Evolutionary conservation across 2,113 vertebrate genomes (phyloP).

Genomic region (Cheilinus undulatus): DNA sequence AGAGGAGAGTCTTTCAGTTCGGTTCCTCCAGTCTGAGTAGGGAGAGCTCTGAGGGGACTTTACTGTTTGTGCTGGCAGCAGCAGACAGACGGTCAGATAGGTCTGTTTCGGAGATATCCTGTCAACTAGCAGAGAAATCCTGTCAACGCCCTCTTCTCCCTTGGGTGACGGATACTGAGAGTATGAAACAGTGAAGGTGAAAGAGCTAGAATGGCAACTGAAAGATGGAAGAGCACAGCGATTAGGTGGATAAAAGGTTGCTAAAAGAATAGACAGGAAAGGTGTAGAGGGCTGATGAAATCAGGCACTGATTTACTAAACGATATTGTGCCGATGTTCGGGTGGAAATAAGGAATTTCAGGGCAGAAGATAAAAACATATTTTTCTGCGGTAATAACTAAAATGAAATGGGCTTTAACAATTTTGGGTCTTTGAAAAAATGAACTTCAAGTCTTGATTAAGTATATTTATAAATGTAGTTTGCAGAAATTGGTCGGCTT

Average conservation of each 20-base stretch:
- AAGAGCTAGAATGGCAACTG: conserved; percentile 10
- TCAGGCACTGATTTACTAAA: no score
- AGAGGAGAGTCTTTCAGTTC: not conserved
- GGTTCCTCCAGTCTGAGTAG: no score
- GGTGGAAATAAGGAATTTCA: no score
- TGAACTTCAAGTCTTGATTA: no score
- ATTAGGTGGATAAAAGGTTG: not conserved
- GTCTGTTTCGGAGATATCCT: conserved; percentile 46
- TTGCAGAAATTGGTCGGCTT: no score
- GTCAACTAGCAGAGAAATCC: conserved; percentile 34
- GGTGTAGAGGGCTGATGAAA: no score
- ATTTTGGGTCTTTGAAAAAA: no score
- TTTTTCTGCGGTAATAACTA: no score
- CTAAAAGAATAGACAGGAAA: not conserved
- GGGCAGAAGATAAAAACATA: no score
- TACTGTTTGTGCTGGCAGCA: conserved; percentile 32
- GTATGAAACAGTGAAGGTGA: conserved; percentile 13
- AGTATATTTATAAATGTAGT: no score
- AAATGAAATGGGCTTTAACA: no score
- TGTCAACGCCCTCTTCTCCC: conserved; percentile 33
- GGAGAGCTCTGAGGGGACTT: not conserved
- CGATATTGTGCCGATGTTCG: no score
- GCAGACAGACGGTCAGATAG: conserved; percentile 30
- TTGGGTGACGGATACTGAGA: conserved; percentile 27
- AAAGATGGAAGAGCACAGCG: not conserved